These are phyloP conservation scores for Drosophila hamatofila DNA, from an alignment of 2,888 invertebrate species.

Conservation along the genomic window DNA sequence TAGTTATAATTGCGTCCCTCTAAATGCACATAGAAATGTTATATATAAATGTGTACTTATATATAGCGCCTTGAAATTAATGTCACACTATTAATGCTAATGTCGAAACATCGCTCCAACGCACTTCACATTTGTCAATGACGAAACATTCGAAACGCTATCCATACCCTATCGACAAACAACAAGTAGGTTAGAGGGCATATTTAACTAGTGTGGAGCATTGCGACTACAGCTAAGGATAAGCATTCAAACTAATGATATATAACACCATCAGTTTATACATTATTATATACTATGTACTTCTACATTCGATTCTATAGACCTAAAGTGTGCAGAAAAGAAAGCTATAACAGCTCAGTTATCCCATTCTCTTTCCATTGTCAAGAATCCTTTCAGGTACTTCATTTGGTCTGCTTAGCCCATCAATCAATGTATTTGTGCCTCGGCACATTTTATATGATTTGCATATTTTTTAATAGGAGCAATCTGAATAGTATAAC, in stretches of 20 bases:
- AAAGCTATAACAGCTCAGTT: too few relatives aligned
- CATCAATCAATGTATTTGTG: not conserved
- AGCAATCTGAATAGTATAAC: not conserved
- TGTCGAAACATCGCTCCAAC: conserved; percentile 42
- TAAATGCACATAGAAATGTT: conserved; percentile 13
- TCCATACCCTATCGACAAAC: conserved; percentile 3
- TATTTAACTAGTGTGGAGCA: not conserved
- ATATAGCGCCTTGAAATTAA: conserved; percentile 60
- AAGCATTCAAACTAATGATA: too few relatives aligned
- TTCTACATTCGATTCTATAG: not conserved
- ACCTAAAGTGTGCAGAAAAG: too few relatives aligned
- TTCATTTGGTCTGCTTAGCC: not conserved
- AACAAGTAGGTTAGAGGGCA: not conserved
- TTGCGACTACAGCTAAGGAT: not conserved
- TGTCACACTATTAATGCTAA: conserved; percentile 74
- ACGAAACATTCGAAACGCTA: conserved; percentile 9
- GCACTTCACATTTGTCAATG: conserved; percentile 64
- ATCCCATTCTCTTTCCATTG: not conserved
- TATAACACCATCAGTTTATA: too few relatives aligned
- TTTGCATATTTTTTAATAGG: not conserved
- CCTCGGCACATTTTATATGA: too few relatives aligned
- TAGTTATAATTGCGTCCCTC: conserved; percentile 54
- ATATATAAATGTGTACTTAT: conserved; percentile 6
- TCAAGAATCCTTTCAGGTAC: not conserved
- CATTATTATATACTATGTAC: too few relatives aligned